Percentiles rank a stretch among this genome's conserved stretches.
These are phyloP conservation scores for Vombatus ursinus DNA, from an alignment of 2,113 vertebrate genomes.

Conservation along the genomic window DNA sequence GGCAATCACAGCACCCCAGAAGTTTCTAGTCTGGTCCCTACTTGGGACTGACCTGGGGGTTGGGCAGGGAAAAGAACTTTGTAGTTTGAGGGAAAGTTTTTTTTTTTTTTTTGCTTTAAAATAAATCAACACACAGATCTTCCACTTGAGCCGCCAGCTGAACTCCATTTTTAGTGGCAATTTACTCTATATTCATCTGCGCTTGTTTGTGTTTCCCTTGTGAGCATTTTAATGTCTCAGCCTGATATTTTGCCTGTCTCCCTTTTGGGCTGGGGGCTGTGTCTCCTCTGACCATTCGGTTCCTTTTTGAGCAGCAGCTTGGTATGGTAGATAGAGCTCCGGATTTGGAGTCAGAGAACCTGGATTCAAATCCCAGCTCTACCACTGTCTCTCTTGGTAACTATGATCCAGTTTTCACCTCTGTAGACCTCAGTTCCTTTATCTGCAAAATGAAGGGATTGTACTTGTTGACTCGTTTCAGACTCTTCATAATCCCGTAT, in stretches of 20 bases:
- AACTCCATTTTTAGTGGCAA: slow-evolving; percentile 70
- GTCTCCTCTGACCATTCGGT: slow-evolving; percentile 36
- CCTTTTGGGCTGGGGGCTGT: slow-evolving; percentile 44
- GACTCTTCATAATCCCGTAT: neutral
- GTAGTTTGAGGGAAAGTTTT: neutral
- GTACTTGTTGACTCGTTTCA: neutral
- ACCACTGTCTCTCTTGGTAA: neutral
- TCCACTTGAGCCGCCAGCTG: slow-evolving; percentile 73
- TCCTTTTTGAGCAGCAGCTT: neutral
- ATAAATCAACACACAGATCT: slow-evolving; percentile 58
- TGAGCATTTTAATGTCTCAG: slow-evolving; percentile 59
- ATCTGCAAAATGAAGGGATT: slow-evolving; percentile 49
- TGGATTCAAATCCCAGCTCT: neutral
- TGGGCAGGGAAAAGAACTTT: neutral
- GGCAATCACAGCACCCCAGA: neutral
- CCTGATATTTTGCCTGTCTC: slow-evolving; percentile 74
- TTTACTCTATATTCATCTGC: slow-evolving; percentile 69
- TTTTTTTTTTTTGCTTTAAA: neutral
- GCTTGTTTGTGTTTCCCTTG: slow-evolving; percentile 75
- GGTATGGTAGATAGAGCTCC: neutral
- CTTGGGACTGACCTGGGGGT: neutral
- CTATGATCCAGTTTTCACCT: neutral
- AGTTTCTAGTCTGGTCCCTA: neutral
- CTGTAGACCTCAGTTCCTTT: slow-evolving; percentile 28
- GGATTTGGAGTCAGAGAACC: neutral